phyloP scores from a whole-genome alignment of 35 echinoderm and acorn worm genomes.

The Apostichopus japonicus region DNA sequence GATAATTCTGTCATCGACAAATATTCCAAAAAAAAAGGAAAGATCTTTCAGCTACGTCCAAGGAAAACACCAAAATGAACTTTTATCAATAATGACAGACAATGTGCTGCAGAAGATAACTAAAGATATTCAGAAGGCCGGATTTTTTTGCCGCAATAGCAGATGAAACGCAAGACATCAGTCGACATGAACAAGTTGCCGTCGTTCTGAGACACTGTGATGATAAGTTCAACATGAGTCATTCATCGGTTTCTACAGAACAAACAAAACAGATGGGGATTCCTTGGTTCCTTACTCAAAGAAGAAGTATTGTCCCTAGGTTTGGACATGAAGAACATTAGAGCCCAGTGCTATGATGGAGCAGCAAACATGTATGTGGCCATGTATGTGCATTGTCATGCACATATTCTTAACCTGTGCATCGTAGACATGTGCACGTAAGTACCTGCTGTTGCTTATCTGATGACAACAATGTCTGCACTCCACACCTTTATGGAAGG shows the following conservation, averaged over 20 bases:
- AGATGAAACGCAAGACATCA: slow-evolving; percentile 41
- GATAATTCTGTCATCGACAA: slow-evolving; percentile 29
- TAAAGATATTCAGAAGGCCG: slow-evolving; percentile 20
- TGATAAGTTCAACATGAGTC: slow-evolving; percentile 14
- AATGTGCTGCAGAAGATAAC: slow-evolving; percentile 42
- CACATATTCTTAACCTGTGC: no score
- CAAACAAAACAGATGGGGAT: slow-evolving; percentile 41
- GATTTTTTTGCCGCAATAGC: slow-evolving; percentile 36
- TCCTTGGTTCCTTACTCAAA: no score
- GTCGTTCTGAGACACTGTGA: slow-evolving; percentile 31
- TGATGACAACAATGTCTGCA: no score
- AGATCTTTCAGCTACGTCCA: slow-evolving; percentile 11
- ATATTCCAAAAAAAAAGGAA: slow-evolving; percentile 18
- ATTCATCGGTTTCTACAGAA: slow-evolving; percentile 37
- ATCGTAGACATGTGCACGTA: no score
- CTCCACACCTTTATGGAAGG: no score
- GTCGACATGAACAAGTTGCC: slow-evolving; percentile 48
- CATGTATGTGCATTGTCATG: no score
- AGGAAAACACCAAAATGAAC: slow-evolving; percentile 51
- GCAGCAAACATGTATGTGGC: no score
- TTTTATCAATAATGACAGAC: slow-evolving; percentile 49
- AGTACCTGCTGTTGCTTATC: no score
- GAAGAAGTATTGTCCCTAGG: no score
- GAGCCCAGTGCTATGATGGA: no score
- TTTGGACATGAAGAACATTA: no score